Evolutionary conservation across 2,113 vertebrate genomes (phyloP).

Genomic region (Microcebus ravelobensis): DNA sequence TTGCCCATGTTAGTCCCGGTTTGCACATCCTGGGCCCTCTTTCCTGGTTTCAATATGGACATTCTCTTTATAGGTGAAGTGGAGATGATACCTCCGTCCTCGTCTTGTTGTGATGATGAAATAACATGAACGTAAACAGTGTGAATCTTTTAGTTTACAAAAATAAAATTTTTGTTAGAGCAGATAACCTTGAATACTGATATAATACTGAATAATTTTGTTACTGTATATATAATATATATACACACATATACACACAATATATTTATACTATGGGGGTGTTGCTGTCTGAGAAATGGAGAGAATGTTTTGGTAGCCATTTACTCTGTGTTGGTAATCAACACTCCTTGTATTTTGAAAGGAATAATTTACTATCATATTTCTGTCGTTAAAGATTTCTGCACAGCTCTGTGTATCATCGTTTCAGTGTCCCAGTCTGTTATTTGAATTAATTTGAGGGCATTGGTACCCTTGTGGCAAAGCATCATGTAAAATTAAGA

Average conservation of each 20-base stretch:
- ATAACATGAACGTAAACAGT: not conserved
- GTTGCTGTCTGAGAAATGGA: conserved; percentile 1
- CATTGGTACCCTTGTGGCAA: not conserved
- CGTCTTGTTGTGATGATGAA: not conserved
- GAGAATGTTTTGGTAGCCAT: conserved; percentile 22
- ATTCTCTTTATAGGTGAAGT: not conserved
- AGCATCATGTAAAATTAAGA: conserved; percentile 50
- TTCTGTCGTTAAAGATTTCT: conserved; percentile 14
- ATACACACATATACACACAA: not conserved
- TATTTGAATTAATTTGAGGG: conserved; percentile 36
- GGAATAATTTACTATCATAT: conserved; percentile 23
- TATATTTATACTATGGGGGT: not conserved
- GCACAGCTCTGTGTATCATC: not conserved
- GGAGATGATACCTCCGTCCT: not conserved
- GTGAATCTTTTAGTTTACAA: not conserved
- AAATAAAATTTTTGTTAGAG: not conserved
- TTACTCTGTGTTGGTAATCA: not conserved
- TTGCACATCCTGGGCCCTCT: not conserved
- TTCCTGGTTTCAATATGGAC: not conserved
- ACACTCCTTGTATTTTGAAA: not conserved
- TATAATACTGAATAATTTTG: not conserved
- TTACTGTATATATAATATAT: not conserved
- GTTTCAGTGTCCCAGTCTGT: not conserved
- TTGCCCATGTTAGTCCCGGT: not conserved
- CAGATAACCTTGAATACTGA: not conserved